Evolutionary conservation across 2,113 vertebrate genomes (phyloP), one percentile per base, ranked within the genome.

Genomic region (Mobula hypostoma): DNA sequence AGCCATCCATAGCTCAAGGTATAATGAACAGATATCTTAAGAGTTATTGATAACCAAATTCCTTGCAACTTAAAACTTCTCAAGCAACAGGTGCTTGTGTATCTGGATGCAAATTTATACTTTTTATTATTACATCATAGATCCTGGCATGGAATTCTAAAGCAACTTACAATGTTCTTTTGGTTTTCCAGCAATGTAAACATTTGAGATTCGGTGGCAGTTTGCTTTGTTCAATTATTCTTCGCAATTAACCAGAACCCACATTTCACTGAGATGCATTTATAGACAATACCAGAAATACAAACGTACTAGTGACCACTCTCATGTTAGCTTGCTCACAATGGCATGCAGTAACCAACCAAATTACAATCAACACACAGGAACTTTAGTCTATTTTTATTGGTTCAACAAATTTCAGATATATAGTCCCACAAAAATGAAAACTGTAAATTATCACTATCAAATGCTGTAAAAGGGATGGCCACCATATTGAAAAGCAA

Each of bases 361-460:
- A 66, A 61, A 88, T 88, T 66, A 88, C 56, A 88, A 88, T 87
- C 58, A n/a, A 90, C 85, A 88, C 85, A 63, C 61, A 90, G 15
- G 29, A 90, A 17, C 58, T 32, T 90, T 90, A 88, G 14, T 48
- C 40, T 83, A 24, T 88, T 90, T 90, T 90, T 83, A 83, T 82
- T 63, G 58, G 24, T 88, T 88, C 58, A 63, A 63, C 85, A 90
- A 90, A 90, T 90, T 63, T 87, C 61, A 66, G 29, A 32, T 90
- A 66, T 90, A 63, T 63, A 29, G 83, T 63, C 29, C 83, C 56
- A 88, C 58, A 63, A 63, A 63, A 88, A 63, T 88, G 83, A 88
- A 88, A 88, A 88, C 29, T 32, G 61, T n/a, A 66, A 90, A 90
- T 88, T 63, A 88, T 90, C n/a, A 90, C 85, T 88, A 88, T 66